Conservation (phyloP, 2,113 vertebrate genomes). For the Mobula hypostoma region DNA sequence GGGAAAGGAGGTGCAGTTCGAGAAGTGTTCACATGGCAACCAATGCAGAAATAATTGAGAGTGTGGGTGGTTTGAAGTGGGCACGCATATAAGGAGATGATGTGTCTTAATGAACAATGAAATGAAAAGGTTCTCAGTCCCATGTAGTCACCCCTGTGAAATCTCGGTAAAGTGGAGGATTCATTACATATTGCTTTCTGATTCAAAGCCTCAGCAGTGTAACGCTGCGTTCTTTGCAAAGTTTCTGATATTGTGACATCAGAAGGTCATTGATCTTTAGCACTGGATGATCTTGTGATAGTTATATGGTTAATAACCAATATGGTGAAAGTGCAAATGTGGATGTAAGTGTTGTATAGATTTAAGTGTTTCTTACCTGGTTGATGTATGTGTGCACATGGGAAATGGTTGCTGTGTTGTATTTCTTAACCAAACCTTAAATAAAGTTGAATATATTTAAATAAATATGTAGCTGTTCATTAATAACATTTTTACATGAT, state of each 20-base stretch:
- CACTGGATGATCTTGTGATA: background rate
- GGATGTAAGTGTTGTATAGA: background rate
- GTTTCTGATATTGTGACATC: background rate
- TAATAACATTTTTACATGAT: background rate
- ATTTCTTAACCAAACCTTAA: constrained; percentile 17
- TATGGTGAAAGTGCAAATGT: background rate
- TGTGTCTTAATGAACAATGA: background rate
- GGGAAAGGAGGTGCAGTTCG: background rate
- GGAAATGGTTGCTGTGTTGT: constrained; percentile 26
- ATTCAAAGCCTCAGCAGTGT: background rate
- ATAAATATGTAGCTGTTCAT: background rate
- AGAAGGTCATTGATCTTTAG: background rate
- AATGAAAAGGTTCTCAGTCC: background rate
- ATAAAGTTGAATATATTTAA: constrained; percentile 23
- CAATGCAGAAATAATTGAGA: too few relatives aligned
- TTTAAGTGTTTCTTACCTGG: background rate
- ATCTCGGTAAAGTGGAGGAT: background rate
- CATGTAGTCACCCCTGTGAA: background rate
- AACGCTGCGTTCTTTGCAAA: background rate
- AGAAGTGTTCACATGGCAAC: background rate
- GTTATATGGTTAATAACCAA: background rate
- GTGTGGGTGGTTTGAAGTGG: background rate
- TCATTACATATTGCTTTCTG: background rate
- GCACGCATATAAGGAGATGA: background rate
- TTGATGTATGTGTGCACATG: background rate